Conservation (phyloP, 2,888 invertebrate genomes). For the Caenorhabditis sinica region DNA sequence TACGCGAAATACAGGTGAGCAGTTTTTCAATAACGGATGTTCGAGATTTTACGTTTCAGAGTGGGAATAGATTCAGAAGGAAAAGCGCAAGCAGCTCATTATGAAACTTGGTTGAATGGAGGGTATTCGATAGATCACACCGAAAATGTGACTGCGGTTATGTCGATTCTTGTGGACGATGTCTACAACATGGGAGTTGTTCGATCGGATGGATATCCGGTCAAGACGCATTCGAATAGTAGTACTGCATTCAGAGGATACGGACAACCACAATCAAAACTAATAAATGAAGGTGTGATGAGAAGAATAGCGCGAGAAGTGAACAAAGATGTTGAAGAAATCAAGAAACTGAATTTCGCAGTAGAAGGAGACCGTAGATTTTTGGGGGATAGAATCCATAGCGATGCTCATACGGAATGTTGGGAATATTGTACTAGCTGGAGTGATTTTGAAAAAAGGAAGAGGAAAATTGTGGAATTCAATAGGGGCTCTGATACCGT, state of each 20-base stretch:
- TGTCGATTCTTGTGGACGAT: slow-evolving; percentile 54
- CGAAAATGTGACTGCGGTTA: slow-evolving; percentile 71
- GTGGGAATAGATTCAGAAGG: slow-evolving; percentile 87
- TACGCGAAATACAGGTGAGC: slow-evolving; percentile 88
- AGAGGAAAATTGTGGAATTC: slow-evolving; percentile 87
- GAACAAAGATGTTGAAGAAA: slow-evolving; percentile 87
- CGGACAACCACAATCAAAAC: slow-evolving; percentile 94
- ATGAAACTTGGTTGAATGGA: slow-evolving; percentile 90
- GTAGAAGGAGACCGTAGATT: slow-evolving; percentile 40
- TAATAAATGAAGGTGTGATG: slow-evolving; percentile 90
- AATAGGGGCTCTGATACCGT: slow-evolving; percentile 86
- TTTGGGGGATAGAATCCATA: slow-evolving; percentile 39
- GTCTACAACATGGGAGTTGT: slow-evolving; percentile 89
- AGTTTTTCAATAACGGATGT: background rate
- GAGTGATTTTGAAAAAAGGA: slow-evolving; percentile 87
- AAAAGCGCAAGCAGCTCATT: slow-evolving; percentile 88
- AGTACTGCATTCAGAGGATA: slow-evolving; percentile 93
- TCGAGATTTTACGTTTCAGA: slow-evolving; percentile 50
- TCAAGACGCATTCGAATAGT: slow-evolving; percentile 93
- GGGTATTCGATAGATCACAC: slow-evolving; percentile 92
- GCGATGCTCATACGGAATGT: slow-evolving; percentile 86
- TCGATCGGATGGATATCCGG: slow-evolving; percentile 87
- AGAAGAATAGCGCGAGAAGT: slow-evolving; percentile 89
- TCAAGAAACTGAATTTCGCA: slow-evolving; percentile 83
- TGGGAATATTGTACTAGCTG: slow-evolving; percentile 90